Percentiles rank a stretch among this genome's conserved stretches.
Evolutionary conservation across 2,888 invertebrate species (phyloP).

Genomic region (Rotaria socialis): DNA sequence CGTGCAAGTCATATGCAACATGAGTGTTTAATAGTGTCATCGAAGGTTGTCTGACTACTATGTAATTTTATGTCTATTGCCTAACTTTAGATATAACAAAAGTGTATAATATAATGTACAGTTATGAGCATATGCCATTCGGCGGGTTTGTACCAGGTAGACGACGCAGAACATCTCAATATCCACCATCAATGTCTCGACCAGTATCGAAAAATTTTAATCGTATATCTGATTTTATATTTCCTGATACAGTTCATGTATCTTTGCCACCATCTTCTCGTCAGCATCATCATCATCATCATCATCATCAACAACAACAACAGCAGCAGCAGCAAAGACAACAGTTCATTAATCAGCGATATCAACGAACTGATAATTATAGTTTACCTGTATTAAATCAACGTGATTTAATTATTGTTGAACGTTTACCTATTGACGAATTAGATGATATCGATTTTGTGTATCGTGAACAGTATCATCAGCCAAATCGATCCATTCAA

Average conservation of each 20-base stretch:
- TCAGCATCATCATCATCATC: no score
- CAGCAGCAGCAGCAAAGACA: background rate
- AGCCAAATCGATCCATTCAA: background rate
- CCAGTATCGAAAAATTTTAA: conserved; percentile 30
- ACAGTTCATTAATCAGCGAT: background rate
- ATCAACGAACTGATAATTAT: conserved; percentile 4
- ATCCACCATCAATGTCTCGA: background rate
- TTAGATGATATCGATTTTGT: background rate
- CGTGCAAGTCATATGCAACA: background rate
- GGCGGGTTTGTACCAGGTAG: background rate
- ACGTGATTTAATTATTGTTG: conserved; percentile 27
- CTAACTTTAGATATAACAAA: background rate
- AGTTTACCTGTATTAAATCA: conserved; percentile 22
- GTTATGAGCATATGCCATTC: background rate
- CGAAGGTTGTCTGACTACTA: background rate
- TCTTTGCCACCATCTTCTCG: no score
- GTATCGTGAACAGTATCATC: background rate
- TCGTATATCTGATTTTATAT: conserved; percentile 31
- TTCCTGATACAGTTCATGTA: conserved; percentile 29
- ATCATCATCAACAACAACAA: no score
- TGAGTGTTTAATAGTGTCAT: background rate
- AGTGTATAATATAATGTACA: background rate
- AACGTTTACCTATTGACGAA: conserved; percentile 8
- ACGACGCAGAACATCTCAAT: background rate
- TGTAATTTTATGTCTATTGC: background rate